Evolutionary conservation across 2,113 vertebrate genomes (phyloP).

Genomic region (Oryzias celebensis): DNA sequence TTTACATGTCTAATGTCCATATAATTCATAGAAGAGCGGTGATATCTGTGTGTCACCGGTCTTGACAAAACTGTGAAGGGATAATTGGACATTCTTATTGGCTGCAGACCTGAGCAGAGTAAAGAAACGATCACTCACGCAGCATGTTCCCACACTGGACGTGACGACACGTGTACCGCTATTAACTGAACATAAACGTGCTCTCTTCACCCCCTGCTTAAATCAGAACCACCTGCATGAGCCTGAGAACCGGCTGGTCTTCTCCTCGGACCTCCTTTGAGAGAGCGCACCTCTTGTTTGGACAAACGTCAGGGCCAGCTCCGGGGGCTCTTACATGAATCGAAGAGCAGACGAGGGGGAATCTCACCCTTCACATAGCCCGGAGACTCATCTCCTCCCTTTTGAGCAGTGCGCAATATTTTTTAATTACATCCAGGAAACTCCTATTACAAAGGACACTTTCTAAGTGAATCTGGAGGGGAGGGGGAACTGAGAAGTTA

Average conservation of each 20-base stretch:
- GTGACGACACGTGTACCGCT: slow-evolving; percentile 65
- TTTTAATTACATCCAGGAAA: slow-evolving; percentile 78
- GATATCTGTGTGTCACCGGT: slow-evolving; percentile 21
- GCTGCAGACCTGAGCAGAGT: slow-evolving; percentile 45
- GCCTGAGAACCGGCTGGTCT: slow-evolving; percentile 58
- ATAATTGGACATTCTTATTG: slow-evolving; percentile 52
- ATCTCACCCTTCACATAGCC: slow-evolving; percentile 49
- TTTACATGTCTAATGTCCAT: no score
- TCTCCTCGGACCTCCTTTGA: slow-evolving; percentile 60
- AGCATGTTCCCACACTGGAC: slow-evolving; percentile 66
- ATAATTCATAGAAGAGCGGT: neutral
- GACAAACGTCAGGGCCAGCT: slow-evolving; percentile 60
- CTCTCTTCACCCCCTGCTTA: slow-evolving; percentile 44
- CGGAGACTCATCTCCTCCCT: slow-evolving; percentile 45
- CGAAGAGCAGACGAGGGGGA: slow-evolving; percentile 44
- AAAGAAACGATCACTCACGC: slow-evolving; percentile 68
- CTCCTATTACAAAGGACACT: slow-evolving; percentile 76
- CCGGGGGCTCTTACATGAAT: slow-evolving; percentile 60
- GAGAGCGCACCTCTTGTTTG: slow-evolving; percentile 62
- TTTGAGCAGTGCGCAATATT: slow-evolving; percentile 60
- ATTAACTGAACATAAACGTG: slow-evolving; percentile 72
- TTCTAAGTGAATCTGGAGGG: slow-evolving; percentile 63
- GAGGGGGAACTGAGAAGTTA: slow-evolving; percentile 51
- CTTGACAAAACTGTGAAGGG: slow-evolving; percentile 24
- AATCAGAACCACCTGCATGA: slow-evolving; percentile 74